These are phyloP conservation scores for Erannis defoliaria DNA, from an alignment of 2,888 invertebrate genomes.

Conservation along the genomic window DNA sequence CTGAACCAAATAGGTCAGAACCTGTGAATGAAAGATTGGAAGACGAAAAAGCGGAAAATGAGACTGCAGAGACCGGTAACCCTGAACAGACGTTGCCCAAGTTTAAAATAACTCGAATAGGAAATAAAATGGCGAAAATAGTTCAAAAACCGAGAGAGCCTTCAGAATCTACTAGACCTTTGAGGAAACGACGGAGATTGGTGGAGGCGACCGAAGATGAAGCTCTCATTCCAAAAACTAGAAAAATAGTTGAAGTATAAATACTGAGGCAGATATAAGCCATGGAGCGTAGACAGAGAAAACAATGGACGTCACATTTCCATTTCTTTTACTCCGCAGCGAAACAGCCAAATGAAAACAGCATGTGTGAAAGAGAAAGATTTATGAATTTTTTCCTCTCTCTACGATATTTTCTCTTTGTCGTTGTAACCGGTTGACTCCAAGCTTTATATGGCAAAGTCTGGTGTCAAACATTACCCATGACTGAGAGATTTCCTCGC, in stretches of 20 bases:
- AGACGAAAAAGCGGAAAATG: constrained; percentile 56
- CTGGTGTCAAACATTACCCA: too few species aligned
- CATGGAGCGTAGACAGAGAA: too few species aligned
- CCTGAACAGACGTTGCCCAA: constrained; percentile 87
- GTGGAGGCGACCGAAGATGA: constrained; percentile 85
- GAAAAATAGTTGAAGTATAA: constrained; percentile 84
- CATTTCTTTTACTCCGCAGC: too few species aligned
- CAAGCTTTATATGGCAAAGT: too few species aligned
- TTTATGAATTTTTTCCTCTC: too few species aligned
- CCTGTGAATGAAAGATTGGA: constrained; percentile 62
- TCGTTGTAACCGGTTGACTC: too few species aligned
- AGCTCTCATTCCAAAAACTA: constrained; percentile 77
- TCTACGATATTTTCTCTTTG: too few species aligned
- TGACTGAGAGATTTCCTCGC: too few species aligned
- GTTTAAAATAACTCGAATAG: constrained; percentile 87
- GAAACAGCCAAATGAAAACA: too few species aligned
- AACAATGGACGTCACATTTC: too few species aligned
- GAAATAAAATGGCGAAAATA: constrained; percentile 84
- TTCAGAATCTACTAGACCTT: constrained; percentile 86
- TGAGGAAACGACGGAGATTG: constrained; percentile 88
- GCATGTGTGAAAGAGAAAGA: too few species aligned
- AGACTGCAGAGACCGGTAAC: constrained; percentile 63
- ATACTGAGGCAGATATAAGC: constrained; percentile 24
- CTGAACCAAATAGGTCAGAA: constrained; percentile 43
- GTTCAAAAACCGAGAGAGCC: constrained; percentile 75